A percentile compares a stretch with the other conserved stretches of the same genome.
Evolutionary conservation across 2,888 invertebrate genomes (phyloP).

Genomic region (Hirtodrosophila histrioides): DNA sequence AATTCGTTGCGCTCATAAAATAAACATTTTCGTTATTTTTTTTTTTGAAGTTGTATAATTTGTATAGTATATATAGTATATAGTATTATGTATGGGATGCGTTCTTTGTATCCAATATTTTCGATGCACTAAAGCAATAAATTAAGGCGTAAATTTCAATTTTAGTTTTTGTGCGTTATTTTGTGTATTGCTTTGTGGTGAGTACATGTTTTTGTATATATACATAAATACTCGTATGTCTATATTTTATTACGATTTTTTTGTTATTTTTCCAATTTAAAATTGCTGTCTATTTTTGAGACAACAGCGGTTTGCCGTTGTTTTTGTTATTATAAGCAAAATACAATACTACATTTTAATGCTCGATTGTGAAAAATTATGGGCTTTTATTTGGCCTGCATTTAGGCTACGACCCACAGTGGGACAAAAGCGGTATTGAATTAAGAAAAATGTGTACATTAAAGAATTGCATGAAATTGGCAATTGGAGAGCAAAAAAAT

Average conservation of each 20-base stretch:
- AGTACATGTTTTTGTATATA: slow-evolving; percentile 20
- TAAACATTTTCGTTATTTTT: slow-evolving; percentile 16
- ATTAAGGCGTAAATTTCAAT: slow-evolving; percentile 57
- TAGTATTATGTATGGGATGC: slow-evolving; percentile 11
- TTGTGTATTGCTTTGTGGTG: slow-evolving; percentile 51
- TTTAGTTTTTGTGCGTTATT: slow-evolving; percentile 31
- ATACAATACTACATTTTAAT: slow-evolving; percentile 39
- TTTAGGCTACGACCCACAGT: background rate
- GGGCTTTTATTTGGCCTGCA: slow-evolving; percentile 22
- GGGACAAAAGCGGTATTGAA: too few species aligned
- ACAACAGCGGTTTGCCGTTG: slow-evolving; percentile 11
- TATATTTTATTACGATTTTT: slow-evolving; percentile 39
- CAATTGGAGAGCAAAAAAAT: too few species aligned
- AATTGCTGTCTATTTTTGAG: slow-evolving; percentile 31
- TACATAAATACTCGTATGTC: slow-evolving; percentile 1
- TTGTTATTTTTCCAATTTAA: slow-evolving; percentile 20
- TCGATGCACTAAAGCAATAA: slow-evolving; percentile 50
- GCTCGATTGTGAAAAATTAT: slow-evolving; percentile 43
- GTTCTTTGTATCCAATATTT: slow-evolving; percentile 36
- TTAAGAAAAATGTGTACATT: too few species aligned
- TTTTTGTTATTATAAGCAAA: slow-evolving; percentile 31
- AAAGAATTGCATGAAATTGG: too few species aligned
- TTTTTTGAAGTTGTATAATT: background rate
- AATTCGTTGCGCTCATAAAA: slow-evolving; percentile 16
- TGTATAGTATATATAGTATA: slow-evolving; percentile 3